Percentiles rank a stretch among this genome's conserved stretches.
Conservation (phyloP, 2,797 vertebrate genomes). For the Bovichtus diacanthus region DNA sequence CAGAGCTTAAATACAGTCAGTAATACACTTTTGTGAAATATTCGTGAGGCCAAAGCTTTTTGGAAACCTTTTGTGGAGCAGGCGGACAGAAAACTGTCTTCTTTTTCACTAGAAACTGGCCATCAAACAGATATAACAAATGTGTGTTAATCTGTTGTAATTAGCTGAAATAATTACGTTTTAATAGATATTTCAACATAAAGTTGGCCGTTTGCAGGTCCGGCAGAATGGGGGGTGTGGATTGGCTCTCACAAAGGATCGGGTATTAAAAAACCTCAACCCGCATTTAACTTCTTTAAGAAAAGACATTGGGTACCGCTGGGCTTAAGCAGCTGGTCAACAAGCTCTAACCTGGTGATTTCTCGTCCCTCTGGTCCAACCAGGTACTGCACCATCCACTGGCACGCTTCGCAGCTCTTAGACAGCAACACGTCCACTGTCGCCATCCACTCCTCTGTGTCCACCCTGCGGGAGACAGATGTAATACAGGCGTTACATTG, state of each 20-base stretch:
- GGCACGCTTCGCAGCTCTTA: constrained; percentile 95
- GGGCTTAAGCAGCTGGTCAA: no score
- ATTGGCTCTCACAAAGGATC: no score
- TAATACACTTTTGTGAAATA: no score
- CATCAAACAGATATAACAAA: not conserved
- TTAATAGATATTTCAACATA: no score
- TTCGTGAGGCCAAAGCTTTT: not conserved
- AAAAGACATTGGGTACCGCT: no score
- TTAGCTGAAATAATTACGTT: not conserved
- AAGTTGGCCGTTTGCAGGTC: no score
- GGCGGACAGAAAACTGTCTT: not conserved
- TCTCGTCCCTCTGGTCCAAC: constrained; percentile 94
- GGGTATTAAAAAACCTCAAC: no score
- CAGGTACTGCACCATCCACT: constrained; percentile 97
- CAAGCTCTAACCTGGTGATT: constrained; percentile 92
- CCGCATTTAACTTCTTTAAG: no score
- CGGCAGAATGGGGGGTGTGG: no score
- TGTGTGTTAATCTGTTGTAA: not conserved
- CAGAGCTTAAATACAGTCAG: not conserved
- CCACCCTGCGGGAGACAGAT: constrained; percentile 86
- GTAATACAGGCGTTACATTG: not conserved
- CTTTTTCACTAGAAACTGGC: not conserved
- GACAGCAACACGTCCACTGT: constrained; percentile 95
- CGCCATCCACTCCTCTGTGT: constrained; percentile 99
- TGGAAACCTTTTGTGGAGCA: not conserved